Evolutionary conservation across 2,888 invertebrate genomes (phyloP).

Genomic region (Hyppa rectilinea): DNA sequence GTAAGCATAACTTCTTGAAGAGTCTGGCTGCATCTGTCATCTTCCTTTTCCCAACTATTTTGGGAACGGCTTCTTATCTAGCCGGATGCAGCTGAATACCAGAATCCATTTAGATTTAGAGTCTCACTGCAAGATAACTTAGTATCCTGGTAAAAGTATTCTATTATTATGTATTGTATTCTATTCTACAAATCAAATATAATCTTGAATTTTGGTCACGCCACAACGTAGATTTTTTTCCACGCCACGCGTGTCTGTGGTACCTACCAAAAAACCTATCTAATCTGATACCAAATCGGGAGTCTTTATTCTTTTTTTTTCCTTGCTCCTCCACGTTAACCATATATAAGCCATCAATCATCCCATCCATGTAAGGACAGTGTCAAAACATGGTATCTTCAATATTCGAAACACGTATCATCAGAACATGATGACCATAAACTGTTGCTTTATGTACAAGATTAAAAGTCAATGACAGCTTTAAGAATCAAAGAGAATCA

Average conservation of each 20-base stretch:
- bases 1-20: too few species aligned
- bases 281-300: slow-evolving; percentile 15
- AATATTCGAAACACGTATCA: slow-evolving; percentile 38
- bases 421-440: slow-evolving; percentile 31
- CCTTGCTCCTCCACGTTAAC: neutral
- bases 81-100: neutral
- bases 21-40: neutral
- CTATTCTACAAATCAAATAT: too few species aligned
- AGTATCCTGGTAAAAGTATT: neutral
- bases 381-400: slow-evolving; percentile 10
- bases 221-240: neutral
- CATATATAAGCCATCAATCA: slow-evolving; percentile 42
- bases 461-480: slow-evolving; percentile 38
- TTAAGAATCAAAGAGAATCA: slow-evolving; percentile 3
- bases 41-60: neutral
- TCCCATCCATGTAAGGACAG: slow-evolving; percentile 7
- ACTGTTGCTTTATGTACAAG: slow-evolving; percentile 18
- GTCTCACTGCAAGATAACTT: neutral
- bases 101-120: neutral
- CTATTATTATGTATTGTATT: too few species aligned
- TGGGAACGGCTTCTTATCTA: too few species aligned
- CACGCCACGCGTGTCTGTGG: neutral
- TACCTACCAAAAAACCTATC: neutral
- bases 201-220: neutral
- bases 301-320: neutral